These are phyloP conservation scores for Sepioteuthis lessoniana DNA, from an alignment of 2,888 invertebrate genomes.

Conservation along the genomic window DNA sequence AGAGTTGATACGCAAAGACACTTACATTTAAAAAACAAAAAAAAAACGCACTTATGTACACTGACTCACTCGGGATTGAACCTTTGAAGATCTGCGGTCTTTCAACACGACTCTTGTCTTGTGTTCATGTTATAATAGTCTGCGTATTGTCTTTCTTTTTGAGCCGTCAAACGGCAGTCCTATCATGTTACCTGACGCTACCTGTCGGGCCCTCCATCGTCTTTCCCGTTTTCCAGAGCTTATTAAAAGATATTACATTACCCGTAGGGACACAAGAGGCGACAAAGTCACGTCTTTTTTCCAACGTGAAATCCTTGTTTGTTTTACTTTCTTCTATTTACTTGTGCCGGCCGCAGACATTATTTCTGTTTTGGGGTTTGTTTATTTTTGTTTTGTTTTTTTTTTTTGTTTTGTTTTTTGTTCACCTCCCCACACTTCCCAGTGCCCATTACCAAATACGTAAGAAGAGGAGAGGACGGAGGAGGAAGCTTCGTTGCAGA, in stretches of 20 bases:
- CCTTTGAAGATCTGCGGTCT: neutral
- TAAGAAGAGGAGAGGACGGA: no score
- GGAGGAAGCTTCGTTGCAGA: no score
- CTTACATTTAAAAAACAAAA: no score
- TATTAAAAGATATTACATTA: constrained; percentile 33
- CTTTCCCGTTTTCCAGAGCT: neutral
- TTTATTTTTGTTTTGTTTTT: no score
- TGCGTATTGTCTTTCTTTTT: neutral
- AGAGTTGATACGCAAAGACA: no score
- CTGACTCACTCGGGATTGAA: constrained; percentile 7
- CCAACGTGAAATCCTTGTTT: neutral
- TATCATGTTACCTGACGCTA: neutral
- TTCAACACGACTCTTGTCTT: neutral
- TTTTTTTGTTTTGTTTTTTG: no score
- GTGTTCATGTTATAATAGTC: neutral
- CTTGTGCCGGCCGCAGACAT: neutral
- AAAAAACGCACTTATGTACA: neutral
- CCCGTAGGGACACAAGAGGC: neutral
- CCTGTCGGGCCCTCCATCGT: neutral
- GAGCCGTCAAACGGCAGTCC: neutral
- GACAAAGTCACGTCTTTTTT: neutral
- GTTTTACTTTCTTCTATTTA: constrained; percentile 1
- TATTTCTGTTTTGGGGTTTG: no score
- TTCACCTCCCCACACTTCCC: neutral
- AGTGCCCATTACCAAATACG: neutral